These are phyloP conservation scores for Apeltes quadracus DNA, from an alignment of 2,113 vertebrate genomes.

Conservation along the genomic window DNA sequence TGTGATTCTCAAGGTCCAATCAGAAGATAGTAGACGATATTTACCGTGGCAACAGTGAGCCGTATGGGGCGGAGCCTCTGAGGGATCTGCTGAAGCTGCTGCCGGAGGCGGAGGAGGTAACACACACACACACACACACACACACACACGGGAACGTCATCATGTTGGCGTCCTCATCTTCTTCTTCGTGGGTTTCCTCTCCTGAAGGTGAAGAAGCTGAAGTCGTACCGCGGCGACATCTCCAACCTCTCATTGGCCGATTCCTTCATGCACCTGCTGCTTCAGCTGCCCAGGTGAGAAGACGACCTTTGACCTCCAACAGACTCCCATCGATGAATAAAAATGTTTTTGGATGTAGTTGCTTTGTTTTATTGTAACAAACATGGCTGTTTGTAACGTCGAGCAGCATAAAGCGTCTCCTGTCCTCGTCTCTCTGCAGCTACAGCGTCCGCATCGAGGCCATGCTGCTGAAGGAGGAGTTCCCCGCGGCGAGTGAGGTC, in stretches of 20 bases:
- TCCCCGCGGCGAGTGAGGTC: constrained; percentile 82
- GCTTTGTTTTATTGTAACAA: too few relatives aligned
- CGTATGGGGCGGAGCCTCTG: constrained; percentile 85
- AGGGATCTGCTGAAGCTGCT: constrained; percentile 90
- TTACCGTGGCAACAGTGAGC: constrained; percentile 83
- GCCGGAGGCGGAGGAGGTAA: constrained; percentile 92
- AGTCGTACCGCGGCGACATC: background rate
- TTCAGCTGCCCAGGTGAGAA: constrained; percentile 9
- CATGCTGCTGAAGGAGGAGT: constrained; percentile 92
- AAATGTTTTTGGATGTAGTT: too few relatives aligned
- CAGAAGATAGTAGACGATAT: constrained; percentile 88
- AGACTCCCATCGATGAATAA: too few relatives aligned
- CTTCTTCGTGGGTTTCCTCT: background rate
- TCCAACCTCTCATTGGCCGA: constrained; percentile 6
- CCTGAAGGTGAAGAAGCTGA: constrained; percentile 1
- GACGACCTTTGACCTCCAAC: background rate
- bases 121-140: background rate
- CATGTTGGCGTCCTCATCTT: background rate
- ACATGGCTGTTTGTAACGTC: too few relatives aligned
- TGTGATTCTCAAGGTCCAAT: constrained; percentile 78
- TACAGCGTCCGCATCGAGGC: constrained; percentile 88
- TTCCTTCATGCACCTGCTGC: background rate
- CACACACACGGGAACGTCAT: background rate
- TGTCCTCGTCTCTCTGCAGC: constrained; percentile 63
- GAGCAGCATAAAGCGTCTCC: too few relatives aligned